Evolutionary conservation across 2,888 invertebrate genomes (phyloP).

Genomic region (Sabatieria punctata): DNA sequence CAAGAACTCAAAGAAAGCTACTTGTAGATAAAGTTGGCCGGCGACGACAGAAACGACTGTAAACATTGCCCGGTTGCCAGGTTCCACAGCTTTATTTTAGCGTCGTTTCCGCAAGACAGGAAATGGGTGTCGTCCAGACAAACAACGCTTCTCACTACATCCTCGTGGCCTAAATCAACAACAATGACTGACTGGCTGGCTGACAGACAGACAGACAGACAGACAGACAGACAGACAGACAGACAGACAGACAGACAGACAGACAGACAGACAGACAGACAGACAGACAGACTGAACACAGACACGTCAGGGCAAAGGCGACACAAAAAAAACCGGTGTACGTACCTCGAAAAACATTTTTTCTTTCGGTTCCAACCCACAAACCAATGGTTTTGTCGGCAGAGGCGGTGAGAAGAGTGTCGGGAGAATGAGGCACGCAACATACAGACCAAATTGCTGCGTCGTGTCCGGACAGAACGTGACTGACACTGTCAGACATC

Average conservation of each 20-base stretch:
- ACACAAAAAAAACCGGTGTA: slow-evolving; percentile 5
- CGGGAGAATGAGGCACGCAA: slow-evolving; percentile 32
- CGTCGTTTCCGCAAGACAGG: slow-evolving; percentile 81
- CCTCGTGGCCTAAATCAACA: slow-evolving; percentile 54
- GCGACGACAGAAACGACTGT: no score
- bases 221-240: no score
- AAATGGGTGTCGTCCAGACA: slow-evolving; percentile 54
- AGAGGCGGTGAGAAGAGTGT: slow-evolving; percentile 55
- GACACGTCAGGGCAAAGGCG: neutral
- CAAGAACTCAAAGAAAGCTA: no score
- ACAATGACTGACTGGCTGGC: neutral
- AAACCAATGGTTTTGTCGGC: slow-evolving; percentile 76
- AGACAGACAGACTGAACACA: neutral
- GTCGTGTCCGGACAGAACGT: slow-evolving; percentile 39
- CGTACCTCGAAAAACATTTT: slow-evolving; percentile 48
- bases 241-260: no score
- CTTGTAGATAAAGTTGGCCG: no score
- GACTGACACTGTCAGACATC: slow-evolving; percentile 35
- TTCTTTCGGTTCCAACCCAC: slow-evolving; percentile 55
- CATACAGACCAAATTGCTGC: slow-evolving; percentile 67
- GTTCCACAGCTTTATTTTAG: slow-evolving; percentile 56
- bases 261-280: neutral
- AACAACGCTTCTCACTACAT: slow-evolving; percentile 68
- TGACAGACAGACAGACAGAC: no score
- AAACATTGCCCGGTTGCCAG: no score